Conservation (phyloP, 2,797 vertebrate species). For the Diceros bicornis region DNA sequence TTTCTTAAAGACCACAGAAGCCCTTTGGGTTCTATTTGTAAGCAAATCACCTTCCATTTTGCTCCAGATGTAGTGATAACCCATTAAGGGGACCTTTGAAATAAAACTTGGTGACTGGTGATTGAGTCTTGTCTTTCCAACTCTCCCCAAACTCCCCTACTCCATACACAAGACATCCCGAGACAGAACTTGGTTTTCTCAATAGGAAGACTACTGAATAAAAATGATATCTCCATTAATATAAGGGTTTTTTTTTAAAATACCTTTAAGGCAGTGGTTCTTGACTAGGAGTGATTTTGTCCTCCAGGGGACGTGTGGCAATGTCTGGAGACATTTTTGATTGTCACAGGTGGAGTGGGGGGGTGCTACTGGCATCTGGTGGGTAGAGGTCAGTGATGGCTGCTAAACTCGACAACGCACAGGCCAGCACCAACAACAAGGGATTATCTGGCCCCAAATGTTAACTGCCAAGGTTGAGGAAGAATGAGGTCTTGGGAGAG, state of each 20-base stretch:
- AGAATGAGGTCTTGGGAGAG: neutral
- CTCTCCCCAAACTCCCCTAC: neutral
- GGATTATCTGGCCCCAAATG: neutral
- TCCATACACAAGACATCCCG: neutral
- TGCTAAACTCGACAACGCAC: neutral
- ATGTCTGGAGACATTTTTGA: conserved; percentile 2
- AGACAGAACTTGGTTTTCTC: conserved; percentile 7
- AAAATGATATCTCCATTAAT: conserved; percentile 24
- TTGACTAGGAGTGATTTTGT: conserved; percentile 36
- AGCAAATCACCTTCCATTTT: neutral
- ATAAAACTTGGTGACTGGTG: neutral
- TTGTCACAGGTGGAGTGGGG: conserved; percentile 32
- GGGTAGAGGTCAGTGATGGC: neutral
- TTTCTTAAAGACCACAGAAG: neutral
- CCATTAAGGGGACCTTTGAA: neutral
- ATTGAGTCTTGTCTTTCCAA: conserved; percentile 57
- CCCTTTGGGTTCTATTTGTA: neutral
- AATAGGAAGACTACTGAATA: neutral
- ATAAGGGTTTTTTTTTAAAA: conserved; percentile 53
- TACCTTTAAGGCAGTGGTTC: neutral
- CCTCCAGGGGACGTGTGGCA: conserved; percentile 56
- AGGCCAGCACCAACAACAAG: neutral
- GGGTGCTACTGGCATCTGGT: conserved; percentile 16
- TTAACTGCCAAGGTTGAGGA: neutral
- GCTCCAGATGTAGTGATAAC: neutral